Evolutionary conservation across 2,888 invertebrate species (phyloP).

Genomic region (Tetragnatha montana): DNA sequence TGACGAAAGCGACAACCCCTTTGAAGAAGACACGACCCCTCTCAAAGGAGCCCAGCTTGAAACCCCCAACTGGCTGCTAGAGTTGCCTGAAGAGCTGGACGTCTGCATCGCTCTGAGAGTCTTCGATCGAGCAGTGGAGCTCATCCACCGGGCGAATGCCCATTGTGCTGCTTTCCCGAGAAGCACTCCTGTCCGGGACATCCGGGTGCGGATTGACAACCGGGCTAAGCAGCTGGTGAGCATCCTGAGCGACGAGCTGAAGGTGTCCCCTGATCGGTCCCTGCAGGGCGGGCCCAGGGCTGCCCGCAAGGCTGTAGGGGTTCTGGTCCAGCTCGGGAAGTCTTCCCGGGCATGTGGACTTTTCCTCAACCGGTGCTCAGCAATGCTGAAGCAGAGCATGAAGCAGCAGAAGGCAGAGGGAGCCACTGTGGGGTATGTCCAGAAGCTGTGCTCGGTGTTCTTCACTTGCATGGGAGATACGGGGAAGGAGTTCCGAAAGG

Average conservation of each 20-base stretch:
- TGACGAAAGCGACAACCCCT: slow-evolving; percentile 66
- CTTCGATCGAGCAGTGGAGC: slow-evolving; percentile 91
- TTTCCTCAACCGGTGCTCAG: slow-evolving; percentile 87
- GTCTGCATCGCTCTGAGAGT: slow-evolving; percentile 95
- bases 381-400: slow-evolving; percentile 86
- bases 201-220: slow-evolving; percentile 79
- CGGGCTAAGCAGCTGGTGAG: slow-evolving; percentile 87
- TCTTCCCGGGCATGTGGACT: slow-evolving; percentile 87
- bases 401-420: slow-evolving; percentile 84
- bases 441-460: slow-evolving; percentile 88
- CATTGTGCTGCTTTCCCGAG: slow-evolving; percentile 71
- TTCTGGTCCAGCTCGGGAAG: slow-evolving; percentile 86
- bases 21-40: slow-evolving; percentile 75
- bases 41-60: slow-evolving; percentile 76
- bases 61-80: slow-evolving; percentile 90
- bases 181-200: slow-evolving; percentile 61
- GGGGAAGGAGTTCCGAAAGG: slow-evolving; percentile 84
- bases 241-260: slow-evolving; percentile 90
- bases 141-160: slow-evolving; percentile 81
- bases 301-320: slow-evolving; percentile 87
- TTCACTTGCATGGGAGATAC: slow-evolving; percentile 88
- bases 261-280: slow-evolving; percentile 92
- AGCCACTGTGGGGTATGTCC: slow-evolving; percentile 86
- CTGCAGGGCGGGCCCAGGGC: slow-evolving; percentile 89
- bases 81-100: slow-evolving; percentile 95